Base-by-base conservation (phyloP, 2,888 invertebrate species). In the Lasioglossum vierecki region DNA sequence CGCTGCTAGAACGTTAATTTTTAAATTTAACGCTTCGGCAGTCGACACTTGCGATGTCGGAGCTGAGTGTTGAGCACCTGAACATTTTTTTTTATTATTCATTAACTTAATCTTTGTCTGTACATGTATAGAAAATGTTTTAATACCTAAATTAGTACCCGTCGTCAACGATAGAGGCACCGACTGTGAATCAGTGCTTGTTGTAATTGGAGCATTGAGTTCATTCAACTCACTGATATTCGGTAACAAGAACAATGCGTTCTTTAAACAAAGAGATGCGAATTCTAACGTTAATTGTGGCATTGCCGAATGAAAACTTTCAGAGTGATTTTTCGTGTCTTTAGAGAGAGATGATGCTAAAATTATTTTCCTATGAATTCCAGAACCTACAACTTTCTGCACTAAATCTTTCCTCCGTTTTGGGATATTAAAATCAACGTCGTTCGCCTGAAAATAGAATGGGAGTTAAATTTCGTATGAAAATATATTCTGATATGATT, bases 281-380 rank as follows among this genome's bases (percentile, higher is more conserved):
- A 99, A 99, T 95, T 99, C 98, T 90, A 99, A 95, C 11, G 98
- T 98, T 9, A 98, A 96, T 76, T 98, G 97, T 30, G 99, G 98
- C 89, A 98, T 98, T 1, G 98, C 98, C 92, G 97, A 97, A 0
- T 98, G 97, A 91, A 97, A 97, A 76, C 97, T 97, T 88, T 96
- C 96, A 13, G 95, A 95, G 88, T 96, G 96, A 91, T 96, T 96
- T 90, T 96, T 96, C 88, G 95, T 95, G 91, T 96, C 96, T 86
- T 95, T 96, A 13, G 96, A 96, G 79, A 96, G 93, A 88, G 95
- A 95, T 44, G 96, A 95, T 2, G 96, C 95, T 35, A 97, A 93
- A 80, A 97, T 95, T 26, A 97, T 95, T 94, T 97, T 97, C 79
- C 96, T 95, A 91, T 96, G 96, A 72, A 96, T 95, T 73, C 96